phyloP scores from a whole-genome alignment of 2,113 vertebrate species.

The Albula goreensis region DNA sequence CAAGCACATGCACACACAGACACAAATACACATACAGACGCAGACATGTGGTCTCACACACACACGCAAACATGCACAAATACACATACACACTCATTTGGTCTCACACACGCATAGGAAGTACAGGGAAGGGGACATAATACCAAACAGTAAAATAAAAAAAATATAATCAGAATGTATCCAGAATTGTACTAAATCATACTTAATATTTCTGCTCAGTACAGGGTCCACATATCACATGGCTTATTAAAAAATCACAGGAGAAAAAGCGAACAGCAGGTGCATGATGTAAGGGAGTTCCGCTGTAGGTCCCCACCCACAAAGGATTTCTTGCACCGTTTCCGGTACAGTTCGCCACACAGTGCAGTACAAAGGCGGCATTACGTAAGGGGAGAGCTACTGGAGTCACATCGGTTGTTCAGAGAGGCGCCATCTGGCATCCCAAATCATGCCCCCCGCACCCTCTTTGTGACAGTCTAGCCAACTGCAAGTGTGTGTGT shows the following conservation, averaged over 20 bases:
- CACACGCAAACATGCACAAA: neutral
- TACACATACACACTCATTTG: neutral
- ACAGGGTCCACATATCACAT: neutral
- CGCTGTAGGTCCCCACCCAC: neutral
- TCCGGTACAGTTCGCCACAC: too few relatives aligned
- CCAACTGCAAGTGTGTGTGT: neutral
- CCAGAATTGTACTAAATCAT: neutral
- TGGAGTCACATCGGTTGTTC: neutral
- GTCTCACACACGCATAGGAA: neutral
- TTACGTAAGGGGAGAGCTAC: slow-evolving; percentile 15
- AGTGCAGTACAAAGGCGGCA: neutral
- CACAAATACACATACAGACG: neutral
- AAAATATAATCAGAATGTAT: neutral
- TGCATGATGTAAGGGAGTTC: neutral
- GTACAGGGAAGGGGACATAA: neutral
- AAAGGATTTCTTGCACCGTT: neutral
- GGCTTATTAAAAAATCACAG: too few relatives aligned
- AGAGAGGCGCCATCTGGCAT: neutral
- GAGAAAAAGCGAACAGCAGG: neutral
- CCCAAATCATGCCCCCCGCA: neutral
- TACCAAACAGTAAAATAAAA: neutral
- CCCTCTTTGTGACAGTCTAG: neutral
- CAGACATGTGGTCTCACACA: neutral
- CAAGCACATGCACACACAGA: neutral
- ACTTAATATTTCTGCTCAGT: neutral